A percentile compares a stretch with the other conserved stretches of the same genome.
These are phyloP conservation scores for Periplaneta americana DNA, from an alignment of 1,140 invertebrate species.

Conservation along the genomic window DNA sequence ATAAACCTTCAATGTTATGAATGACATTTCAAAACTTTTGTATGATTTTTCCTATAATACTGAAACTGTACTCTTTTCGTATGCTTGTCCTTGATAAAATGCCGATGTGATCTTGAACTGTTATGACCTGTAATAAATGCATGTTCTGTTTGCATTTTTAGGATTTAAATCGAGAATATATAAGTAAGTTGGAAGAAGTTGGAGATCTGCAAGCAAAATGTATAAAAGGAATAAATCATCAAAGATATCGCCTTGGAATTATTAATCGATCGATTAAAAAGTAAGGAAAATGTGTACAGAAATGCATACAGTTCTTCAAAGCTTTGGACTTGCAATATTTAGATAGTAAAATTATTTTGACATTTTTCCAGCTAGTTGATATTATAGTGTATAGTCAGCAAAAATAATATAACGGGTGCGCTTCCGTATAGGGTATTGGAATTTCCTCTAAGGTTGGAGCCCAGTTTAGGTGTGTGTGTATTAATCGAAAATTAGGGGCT, in stretches of 20 bases:
- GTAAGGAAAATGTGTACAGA: slow-evolving; percentile 41
- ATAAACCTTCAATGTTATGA: too few species aligned
- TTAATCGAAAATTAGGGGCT: too few species aligned
- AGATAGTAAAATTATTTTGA: background rate
- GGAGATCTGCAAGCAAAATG: slow-evolving; percentile 81
- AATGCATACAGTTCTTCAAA: background rate
- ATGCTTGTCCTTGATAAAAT: background rate
- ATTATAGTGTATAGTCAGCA: background rate
- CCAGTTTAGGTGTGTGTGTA: too few species aligned
- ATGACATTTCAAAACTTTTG: background rate
- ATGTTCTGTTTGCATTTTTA: slow-evolving; percentile 36
- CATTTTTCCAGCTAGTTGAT: background rate
- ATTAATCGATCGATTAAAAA: slow-evolving; percentile 73
- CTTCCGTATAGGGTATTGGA: background rate
- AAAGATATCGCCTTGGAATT: slow-evolving; percentile 79
- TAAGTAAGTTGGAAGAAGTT: slow-evolving; percentile 77
- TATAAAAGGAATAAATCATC: slow-evolving; percentile 80
- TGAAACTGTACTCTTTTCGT: background rate
- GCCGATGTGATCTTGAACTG: background rate
- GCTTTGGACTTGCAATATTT: background rate
- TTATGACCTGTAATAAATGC: background rate
- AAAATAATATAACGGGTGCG: background rate
- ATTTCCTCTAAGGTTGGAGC: too few species aligned
- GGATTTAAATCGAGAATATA: slow-evolving; percentile 75
- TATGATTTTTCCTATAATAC: background rate